phyloP scores from a whole-genome alignment of 2,888 invertebrate species.

The Callimorpha dominula region DNA sequence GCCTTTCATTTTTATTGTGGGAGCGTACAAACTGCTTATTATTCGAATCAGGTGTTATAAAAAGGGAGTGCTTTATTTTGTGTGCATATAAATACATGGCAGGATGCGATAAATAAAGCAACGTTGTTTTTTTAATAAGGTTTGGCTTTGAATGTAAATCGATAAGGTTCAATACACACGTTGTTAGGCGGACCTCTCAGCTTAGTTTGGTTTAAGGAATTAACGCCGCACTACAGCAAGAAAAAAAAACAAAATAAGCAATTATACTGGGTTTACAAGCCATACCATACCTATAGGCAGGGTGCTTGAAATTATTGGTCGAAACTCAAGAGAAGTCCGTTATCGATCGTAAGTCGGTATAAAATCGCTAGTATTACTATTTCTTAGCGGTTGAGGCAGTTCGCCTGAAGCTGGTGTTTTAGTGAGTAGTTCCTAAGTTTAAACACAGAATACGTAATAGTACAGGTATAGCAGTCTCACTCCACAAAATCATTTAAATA shows the following conservation, averaged over 20 bases:
- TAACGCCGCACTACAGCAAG: background rate
- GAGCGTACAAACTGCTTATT: conserved; percentile 13
- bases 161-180: background rate
- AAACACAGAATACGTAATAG: no score
- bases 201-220: background rate
- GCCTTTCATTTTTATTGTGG: conserved; percentile 18
- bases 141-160: conserved; percentile 17
- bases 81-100: conserved; percentile 14
- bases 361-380: no score
- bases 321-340: no score
- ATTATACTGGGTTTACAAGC: background rate
- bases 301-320: no score
- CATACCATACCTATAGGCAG: no score
- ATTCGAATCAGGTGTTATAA: conserved; percentile 18
- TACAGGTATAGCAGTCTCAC: no score
- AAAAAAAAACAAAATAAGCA: background rate
- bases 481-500: no score
- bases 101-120: conserved; percentile 15
- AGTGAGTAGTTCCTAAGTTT: no score
- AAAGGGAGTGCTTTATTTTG: conserved; percentile 21
- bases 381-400: no score
- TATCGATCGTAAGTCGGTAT: no score
- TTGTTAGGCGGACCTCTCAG: background rate
- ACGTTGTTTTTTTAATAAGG: conserved; percentile 14
- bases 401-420: no score